Conservation (phyloP, 2,888 invertebrate genomes). For the Drosophila antonietae region DNA sequence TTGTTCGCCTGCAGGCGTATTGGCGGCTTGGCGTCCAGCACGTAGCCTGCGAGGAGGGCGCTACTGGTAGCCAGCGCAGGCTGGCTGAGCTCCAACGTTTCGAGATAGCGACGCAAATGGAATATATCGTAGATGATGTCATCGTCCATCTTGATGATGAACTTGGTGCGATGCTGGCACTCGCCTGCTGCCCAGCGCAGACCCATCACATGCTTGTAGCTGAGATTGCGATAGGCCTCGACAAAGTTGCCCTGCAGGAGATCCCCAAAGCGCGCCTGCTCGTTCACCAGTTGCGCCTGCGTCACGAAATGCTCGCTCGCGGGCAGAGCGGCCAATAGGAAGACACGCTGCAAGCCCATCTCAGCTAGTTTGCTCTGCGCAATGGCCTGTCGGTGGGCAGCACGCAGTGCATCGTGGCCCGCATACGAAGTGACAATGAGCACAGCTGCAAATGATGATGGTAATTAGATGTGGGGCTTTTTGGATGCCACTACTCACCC, state of each 20-base stretch:
- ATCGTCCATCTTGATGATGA: conserved; percentile 92
- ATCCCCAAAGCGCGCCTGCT: conserved; percentile 88
- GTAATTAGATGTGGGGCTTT: background rate
- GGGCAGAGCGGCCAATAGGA: conserved; percentile 88
- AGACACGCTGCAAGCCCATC: conserved; percentile 88
- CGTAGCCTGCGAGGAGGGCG: conserved; percentile 88
- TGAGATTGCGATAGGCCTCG: conserved; percentile 92
- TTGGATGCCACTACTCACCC: conserved; percentile 58
- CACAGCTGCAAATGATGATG: conserved; percentile 66
- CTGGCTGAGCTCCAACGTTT: conserved; percentile 81
- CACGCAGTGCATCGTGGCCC: conserved; percentile 89
- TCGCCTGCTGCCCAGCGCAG: conserved; percentile 89
- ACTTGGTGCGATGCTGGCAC: conserved; percentile 87
- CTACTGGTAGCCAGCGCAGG: conserved; percentile 74
- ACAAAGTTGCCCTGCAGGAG: conserved; percentile 91
- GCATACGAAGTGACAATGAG: conserved; percentile 91
- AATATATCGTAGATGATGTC: conserved; percentile 91
- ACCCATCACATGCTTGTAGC: conserved; percentile 93
- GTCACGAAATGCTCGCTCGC: conserved; percentile 85
- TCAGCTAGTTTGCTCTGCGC: conserved; percentile 86
- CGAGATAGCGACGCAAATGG: conserved; percentile 85
- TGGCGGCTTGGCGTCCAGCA: conserved; percentile 88
- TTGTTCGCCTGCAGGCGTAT: conserved; percentile 89
- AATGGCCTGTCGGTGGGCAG: conserved; percentile 89
- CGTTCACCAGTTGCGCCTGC: conserved; percentile 87